These are phyloP conservation scores for Etheostoma perlongum DNA, from an alignment of 2,797 vertebrate species.

Conservation along the genomic window DNA sequence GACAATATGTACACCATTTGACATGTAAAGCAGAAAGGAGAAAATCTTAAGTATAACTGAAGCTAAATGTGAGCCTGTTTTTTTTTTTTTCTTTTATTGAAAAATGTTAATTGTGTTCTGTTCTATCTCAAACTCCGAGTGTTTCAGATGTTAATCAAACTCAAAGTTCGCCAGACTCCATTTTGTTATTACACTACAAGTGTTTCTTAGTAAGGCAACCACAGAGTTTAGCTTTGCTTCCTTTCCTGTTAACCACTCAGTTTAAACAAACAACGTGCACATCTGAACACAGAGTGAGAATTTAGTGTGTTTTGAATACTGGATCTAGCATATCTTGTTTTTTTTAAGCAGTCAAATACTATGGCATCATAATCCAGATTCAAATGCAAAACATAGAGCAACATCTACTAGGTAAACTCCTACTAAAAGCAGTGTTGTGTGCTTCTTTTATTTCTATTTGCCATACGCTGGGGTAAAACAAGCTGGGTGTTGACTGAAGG, in stretches of 20 bases:
- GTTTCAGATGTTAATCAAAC: constrained; percentile 21
- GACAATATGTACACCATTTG: constrained; percentile 23
- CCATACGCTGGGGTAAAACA: constrained; percentile 42
- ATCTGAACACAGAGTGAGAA: constrained; percentile 8
- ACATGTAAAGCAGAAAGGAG: background rate
- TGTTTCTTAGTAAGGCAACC: constrained; percentile 2
- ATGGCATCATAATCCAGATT: constrained; percentile 1
- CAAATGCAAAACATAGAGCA: constrained; percentile 19
- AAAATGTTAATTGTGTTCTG: constrained; percentile 3
- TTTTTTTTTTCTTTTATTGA: background rate
- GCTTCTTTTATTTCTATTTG: constrained; percentile 19
- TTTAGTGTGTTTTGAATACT: background rate
- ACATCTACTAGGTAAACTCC: constrained; percentile 12
- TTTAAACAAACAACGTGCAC: constrained; percentile 6
- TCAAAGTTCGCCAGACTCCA: background rate
- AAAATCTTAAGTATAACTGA: background rate
- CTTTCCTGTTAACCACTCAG: background rate
- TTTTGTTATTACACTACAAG: background rate
- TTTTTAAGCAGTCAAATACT: background rate
- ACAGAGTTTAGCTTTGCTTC: background rate
- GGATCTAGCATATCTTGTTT: background rate
- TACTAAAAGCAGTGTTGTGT: constrained; percentile 26
- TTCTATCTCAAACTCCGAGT: background rate
- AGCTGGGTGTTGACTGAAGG: constrained; percentile 11
- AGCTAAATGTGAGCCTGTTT: constrained; percentile 1